phyloP scores from a whole-genome alignment of 2,888 invertebrate genomes.

The Pogonocherus hispidulus region DNA sequence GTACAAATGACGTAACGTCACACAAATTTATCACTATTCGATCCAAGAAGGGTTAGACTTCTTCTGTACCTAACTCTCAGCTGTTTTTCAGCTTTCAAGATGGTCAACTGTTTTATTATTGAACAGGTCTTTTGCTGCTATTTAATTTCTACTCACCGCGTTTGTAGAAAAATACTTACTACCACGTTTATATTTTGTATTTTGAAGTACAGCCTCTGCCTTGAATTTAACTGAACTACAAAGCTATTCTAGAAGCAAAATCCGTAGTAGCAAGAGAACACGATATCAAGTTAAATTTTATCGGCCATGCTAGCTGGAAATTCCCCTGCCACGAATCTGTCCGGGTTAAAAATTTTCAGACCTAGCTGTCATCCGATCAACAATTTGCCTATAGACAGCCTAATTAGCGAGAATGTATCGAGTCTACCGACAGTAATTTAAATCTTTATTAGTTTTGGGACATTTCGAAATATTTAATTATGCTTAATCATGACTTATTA shows the following conservation, averaged over 20 bases:
- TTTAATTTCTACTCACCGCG: too few relatives aligned
- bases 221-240: too few relatives aligned
- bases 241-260: neutral
- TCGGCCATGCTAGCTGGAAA: conserved; percentile 1
- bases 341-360: conserved; percentile 14
- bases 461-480: conserved; percentile 31
- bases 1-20: too few relatives aligned
- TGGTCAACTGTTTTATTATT: too few relatives aligned
- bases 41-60: too few relatives aligned
- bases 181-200: too few relatives aligned
- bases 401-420: conserved; percentile 28
- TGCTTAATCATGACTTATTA: conserved; percentile 41
- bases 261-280: neutral
- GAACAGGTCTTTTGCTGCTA: too few relatives aligned
- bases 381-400: conserved; percentile 9
- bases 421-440: conserved; percentile 22
- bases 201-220: too few relatives aligned
- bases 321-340: neutral
- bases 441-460: conserved; percentile 28
- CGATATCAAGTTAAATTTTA: neutral
- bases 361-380: conserved; percentile 9
- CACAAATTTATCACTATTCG: too few relatives aligned
- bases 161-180: too few relatives aligned
- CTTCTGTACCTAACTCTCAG: too few relatives aligned
- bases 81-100: too few relatives aligned